These are phyloP conservation scores for Reticulitermes lucifugus DNA, from an alignment of 2,888 invertebrate species.

Conservation along the genomic window DNA sequence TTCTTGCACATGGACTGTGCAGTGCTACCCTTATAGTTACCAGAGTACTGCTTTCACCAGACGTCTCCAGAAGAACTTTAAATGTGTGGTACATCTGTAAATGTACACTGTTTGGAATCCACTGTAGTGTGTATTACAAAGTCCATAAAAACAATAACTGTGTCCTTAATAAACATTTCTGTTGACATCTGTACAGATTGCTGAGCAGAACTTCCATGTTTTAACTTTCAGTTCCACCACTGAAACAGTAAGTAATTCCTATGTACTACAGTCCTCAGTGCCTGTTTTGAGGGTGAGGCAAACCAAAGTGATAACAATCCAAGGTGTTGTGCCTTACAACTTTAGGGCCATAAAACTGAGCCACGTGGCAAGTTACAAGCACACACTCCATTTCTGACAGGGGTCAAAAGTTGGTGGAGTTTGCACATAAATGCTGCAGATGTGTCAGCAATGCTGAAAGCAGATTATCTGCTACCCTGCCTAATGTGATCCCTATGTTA, in stretches of 20 bases:
- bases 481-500: slow-evolving; percentile 25
- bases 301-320: slow-evolving; percentile 10
- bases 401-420: neutral
- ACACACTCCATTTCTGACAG: neutral
- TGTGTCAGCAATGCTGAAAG: neutral
- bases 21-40: neutral
- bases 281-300: neutral
- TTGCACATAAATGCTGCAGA: slow-evolving; percentile 7
- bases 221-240: slow-evolving; percentile 1
- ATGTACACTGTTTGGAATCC: neutral
- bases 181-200: neutral
- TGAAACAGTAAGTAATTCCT: neutral
- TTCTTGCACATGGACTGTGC: neutral
- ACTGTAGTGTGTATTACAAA: neutral
- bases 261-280: neutral
- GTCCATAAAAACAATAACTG: neutral
- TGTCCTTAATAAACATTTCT: neutral
- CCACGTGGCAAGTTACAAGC: neutral
- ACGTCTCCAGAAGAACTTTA: slow-evolving; percentile 3
- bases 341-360: slow-evolving; percentile 25
- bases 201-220: slow-evolving; percentile 26
- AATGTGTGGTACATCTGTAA: neutral
- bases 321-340: slow-evolving; percentile 24
- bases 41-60: neutral
- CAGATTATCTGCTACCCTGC: slow-evolving; percentile 6